Evolutionary conservation across 2,113 vertebrate genomes (phyloP), one percentile per base, ranked within the genome.

Genomic region (Asarcornis scutulata): DNA sequence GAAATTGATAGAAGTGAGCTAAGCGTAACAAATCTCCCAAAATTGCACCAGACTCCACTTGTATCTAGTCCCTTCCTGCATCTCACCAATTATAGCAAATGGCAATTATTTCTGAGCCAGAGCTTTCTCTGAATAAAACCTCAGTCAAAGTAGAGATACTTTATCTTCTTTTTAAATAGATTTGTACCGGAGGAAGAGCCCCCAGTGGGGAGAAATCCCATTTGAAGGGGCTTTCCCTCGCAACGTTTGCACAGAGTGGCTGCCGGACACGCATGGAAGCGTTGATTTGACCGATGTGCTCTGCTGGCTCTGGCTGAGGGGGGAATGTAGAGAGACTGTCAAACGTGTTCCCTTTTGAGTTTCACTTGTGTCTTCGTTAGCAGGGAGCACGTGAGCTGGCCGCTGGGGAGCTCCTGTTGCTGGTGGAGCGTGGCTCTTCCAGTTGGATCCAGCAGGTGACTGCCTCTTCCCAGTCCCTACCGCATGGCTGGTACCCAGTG

Each of bases 1-100:
- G 93, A 97, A 97, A 98, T 97, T 98, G 98, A 98, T 98, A 97
- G 97, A 98, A 98, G 97, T 53, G 97, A 98, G 97, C 97, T 97
- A 93, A 98, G 98, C 96, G 93, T 98, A 97, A 98, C 98, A 98
- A 98, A 98, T 98, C 98, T 98, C 97, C 95, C 95, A 91, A 98
- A 97, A 98, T 98, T 98, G 97, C 94, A 97, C 94, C 91, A 81
- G 44, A 90, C 94, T 97, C 93, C 87, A 86, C 96, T 96, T 97
- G 93, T 97, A 91, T 96, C 88, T 77, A 81, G 95, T 97, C 93
- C 94, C 84, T 97, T 95, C 91, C 97, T 95, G 89, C 93, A 93
- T 96, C 96, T 97, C 97, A 86, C 96, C 98, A 98, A 97, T 98
- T 98, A 98, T 79, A 92, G 96, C 95, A 89, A 91, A 59, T 18